Evolutionary conservation across 2,888 invertebrate genomes (phyloP).

Genomic region (Limnephilus rhombicus): DNA sequence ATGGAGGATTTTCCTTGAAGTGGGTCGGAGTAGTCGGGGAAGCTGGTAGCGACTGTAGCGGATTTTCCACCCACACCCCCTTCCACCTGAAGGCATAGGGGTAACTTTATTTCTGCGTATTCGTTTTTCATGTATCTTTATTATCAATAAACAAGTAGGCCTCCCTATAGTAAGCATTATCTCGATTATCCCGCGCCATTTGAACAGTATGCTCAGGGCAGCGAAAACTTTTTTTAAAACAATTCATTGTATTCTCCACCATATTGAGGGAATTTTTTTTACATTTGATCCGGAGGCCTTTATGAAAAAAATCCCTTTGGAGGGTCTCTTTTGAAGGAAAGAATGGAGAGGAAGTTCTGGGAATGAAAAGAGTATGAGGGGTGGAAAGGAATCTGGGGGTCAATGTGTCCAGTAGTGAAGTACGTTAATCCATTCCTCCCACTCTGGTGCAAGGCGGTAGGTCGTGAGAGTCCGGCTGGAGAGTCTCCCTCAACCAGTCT

Average conservation of each 20-base stretch:
- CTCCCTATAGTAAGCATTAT: constrained; percentile 50
- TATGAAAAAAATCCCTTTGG: too few relatives aligned
- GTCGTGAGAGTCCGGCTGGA: too few relatives aligned
- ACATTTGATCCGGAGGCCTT: too few relatives aligned
- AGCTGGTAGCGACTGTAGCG: not conserved
- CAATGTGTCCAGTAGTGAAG: too few relatives aligned
- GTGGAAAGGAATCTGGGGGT: too few relatives aligned
- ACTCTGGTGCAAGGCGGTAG: too few relatives aligned
- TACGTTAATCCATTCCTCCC: too few relatives aligned
- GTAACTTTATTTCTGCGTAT: constrained; percentile 42
- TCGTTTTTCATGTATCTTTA: constrained; percentile 52
- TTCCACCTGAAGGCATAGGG: not conserved
- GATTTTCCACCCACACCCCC: not conserved
- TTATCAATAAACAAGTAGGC: constrained; percentile 55
- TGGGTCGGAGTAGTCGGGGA: constrained; percentile 2
- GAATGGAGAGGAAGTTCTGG: too few relatives aligned
- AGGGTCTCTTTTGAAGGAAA: too few relatives aligned
- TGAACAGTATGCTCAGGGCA: constrained; percentile 17
- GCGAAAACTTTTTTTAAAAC: not conserved
- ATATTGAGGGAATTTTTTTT: too few relatives aligned
- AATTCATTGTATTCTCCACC: not conserved
- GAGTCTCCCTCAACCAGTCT: too few relatives aligned
- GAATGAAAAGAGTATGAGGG: too few relatives aligned
- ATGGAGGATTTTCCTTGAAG: constrained; percentile 30
- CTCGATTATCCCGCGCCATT: constrained; percentile 54